phyloP scores from a whole-genome alignment of 1,140 invertebrate genomes.

The Drepana arcuata region DNA sequence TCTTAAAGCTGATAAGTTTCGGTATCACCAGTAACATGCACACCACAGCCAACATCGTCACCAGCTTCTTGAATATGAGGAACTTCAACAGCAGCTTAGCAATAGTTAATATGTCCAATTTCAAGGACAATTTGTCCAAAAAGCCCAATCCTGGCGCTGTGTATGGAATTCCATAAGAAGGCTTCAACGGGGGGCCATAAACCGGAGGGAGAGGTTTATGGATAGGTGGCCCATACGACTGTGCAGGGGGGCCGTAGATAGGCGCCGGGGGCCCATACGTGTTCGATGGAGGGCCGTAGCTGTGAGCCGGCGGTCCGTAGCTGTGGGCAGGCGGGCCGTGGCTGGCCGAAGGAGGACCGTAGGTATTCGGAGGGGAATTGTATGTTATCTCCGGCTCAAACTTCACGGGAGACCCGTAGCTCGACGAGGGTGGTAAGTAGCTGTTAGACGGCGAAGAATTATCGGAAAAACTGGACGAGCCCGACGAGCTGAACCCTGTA shows the following conservation, averaged over 20 bases:
- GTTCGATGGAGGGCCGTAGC: constrained; percentile 61
- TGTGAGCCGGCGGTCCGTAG: constrained; percentile 59
- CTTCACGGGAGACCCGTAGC: constrained; percentile 43
- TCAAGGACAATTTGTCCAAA: constrained; percentile 75
- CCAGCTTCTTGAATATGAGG: constrained; percentile 83
- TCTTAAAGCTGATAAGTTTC: constrained; percentile 73
- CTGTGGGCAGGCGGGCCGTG: constrained; percentile 41
- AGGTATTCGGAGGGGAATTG: constrained; percentile 43
- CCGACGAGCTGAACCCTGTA: constrained; percentile 26
- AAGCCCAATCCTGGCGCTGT: constrained; percentile 65
- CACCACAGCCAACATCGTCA: constrained; percentile 82
- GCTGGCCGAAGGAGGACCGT: constrained; percentile 28
- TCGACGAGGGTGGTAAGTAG: constrained; percentile 33
- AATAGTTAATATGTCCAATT: constrained; percentile 80
- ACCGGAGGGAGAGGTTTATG: constrained; percentile 41
- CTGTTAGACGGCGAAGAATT: constrained; percentile 25
- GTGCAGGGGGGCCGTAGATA: constrained; percentile 32
- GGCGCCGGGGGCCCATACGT: constrained; percentile 54
- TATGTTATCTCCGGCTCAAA: constrained; percentile 53
- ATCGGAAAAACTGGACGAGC: constrained; percentile 28
- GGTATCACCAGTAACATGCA: constrained; percentile 83
- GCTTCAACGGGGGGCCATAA: constrained; percentile 68
- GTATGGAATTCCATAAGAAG: constrained; percentile 65
- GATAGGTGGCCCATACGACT: constrained; percentile 49
- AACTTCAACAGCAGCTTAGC: constrained; percentile 81